A percentile compares a stretch with the other conserved stretches of the same genome.
phyloP scores from a whole-genome alignment of 2,888 invertebrate species.

The Ornithoptera alexandrae region DNA sequence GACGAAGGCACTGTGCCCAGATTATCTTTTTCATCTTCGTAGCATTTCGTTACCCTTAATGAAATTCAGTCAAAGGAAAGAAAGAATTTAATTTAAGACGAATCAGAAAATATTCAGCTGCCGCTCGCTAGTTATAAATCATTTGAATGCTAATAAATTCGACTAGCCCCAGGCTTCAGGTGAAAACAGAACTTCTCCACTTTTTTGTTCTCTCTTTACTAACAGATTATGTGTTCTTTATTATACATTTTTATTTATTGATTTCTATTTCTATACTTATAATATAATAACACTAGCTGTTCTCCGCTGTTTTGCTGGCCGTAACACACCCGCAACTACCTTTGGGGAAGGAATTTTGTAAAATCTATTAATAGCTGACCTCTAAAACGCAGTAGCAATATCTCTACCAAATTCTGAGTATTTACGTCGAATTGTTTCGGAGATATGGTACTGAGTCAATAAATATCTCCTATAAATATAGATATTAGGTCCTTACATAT shows the following conservation, averaged over 20 bases:
- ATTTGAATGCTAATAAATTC: conserved; percentile 81
- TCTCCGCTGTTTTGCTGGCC: too few relatives aligned
- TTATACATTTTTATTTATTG: background rate
- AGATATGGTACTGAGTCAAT: too few relatives aligned
- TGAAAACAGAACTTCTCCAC: conserved; percentile 68
- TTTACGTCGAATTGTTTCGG: too few relatives aligned
- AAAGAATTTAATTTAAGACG: conserved; percentile 79
- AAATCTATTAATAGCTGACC: too few relatives aligned
- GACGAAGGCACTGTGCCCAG: conserved; percentile 42
- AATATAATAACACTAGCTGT: background rate
- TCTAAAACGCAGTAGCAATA: too few relatives aligned
- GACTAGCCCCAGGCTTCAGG: conserved; percentile 71
- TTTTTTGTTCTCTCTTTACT: conserved; percentile 47
- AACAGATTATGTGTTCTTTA: background rate
- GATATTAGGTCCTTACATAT: too few relatives aligned
- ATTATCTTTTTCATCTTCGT: conserved; percentile 73
- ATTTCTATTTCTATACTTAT: background rate
- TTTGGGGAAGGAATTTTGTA: too few relatives aligned
- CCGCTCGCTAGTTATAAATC: conserved; percentile 79
- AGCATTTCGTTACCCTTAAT: conserved; percentile 75
- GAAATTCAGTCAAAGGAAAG: conserved; percentile 78
- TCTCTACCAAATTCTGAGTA: too few relatives aligned
- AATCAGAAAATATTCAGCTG: conserved; percentile 79
- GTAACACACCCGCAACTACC: too few relatives aligned
- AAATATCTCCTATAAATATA: too few relatives aligned